phyloP scores from a whole-genome alignment of 1,140 invertebrate genomes.

The Pemphigus obesinymphae region DNA sequence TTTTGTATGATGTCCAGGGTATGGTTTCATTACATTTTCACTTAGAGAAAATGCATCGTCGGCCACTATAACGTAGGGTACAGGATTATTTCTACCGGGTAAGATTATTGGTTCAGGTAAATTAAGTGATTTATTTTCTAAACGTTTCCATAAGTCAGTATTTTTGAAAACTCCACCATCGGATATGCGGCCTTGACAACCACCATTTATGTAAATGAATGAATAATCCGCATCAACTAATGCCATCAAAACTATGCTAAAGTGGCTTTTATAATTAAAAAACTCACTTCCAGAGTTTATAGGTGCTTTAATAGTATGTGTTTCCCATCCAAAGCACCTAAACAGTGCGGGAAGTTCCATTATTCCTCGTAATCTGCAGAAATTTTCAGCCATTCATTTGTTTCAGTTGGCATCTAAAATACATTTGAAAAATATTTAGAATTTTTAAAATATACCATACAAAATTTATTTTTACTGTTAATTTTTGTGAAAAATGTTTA shows the following conservation, averaged over 20 bases:
- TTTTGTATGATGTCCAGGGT: constrained; percentile 52
- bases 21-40: constrained; percentile 53
- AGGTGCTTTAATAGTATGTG: constrained; percentile 51
- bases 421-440: too few relatives aligned
- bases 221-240: constrained; percentile 44
- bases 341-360: constrained; percentile 48
- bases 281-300: constrained; percentile 44
- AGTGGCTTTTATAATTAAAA: constrained; percentile 43
- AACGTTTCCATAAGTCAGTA: constrained; percentile 45
- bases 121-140: constrained; percentile 44
- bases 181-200: constrained; percentile 41
- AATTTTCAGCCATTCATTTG: constrained; percentile 48
- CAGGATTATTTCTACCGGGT: not conserved
- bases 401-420: too few relatives aligned
- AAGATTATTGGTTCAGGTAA: not conserved
- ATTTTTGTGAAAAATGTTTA: too few relatives aligned
- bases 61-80: constrained; percentile 49
- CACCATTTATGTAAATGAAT: constrained; percentile 44
- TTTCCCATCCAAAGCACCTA: constrained; percentile 51
- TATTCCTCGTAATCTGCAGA: constrained; percentile 46
- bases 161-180: constrained; percentile 48
- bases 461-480: too few relatives aligned
- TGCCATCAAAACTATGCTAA: constrained; percentile 43
- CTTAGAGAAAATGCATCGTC: constrained; percentile 55
- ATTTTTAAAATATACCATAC: too few relatives aligned